Percentiles rank a stretch among this genome's conserved stretches.
Evolutionary conservation across 1,140 invertebrate genomes (phyloP).

Genomic region (Drosophila aff.): DNA sequence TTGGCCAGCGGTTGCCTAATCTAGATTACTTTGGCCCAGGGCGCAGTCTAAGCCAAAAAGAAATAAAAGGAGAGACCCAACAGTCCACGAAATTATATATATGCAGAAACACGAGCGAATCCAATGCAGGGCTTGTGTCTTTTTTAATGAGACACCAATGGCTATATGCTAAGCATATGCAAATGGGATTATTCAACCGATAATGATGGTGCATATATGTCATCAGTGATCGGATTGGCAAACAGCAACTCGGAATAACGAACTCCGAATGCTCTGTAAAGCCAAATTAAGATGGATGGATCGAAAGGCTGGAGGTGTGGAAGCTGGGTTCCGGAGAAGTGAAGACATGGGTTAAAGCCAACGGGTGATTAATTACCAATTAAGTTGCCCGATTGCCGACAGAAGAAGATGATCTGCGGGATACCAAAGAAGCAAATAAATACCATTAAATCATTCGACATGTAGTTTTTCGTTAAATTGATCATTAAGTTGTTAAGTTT

Average conservation of each 20-base stretch:
- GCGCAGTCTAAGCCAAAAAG: slow-evolving; percentile 12
- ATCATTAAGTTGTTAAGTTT: slow-evolving; percentile 16
- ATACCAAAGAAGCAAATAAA: slow-evolving; percentile 6
- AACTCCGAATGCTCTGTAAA: slow-evolving; percentile 18
- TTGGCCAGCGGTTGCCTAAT: slow-evolving; percentile 19
- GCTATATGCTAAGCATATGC: slow-evolving; percentile 37
- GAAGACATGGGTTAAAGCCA: slow-evolving; percentile 3
- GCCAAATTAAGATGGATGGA: slow-evolving; percentile 13
- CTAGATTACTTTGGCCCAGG: slow-evolving; percentile 40
- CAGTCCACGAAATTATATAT: slow-evolving; percentile 6
- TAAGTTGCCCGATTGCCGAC: slow-evolving; percentile 7
- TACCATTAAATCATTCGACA: slow-evolving; percentile 13
- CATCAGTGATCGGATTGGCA: slow-evolving; percentile 16
- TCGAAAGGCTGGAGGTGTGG: neutral
- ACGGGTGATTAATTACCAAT: slow-evolving; percentile 38
- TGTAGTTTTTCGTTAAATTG: neutral
- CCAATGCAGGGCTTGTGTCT: slow-evolving; percentile 12
- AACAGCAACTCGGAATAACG: neutral
- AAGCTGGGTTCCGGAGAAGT: slow-evolving; percentile 1
- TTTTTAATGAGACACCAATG: slow-evolving; percentile 20
- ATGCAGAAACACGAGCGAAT: slow-evolving; percentile 13
- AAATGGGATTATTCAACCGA: slow-evolving; percentile 38
- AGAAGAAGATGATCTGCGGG: slow-evolving; percentile 22
- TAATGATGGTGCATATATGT: slow-evolving; percentile 15
- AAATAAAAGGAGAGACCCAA: slow-evolving; percentile 18